phyloP scores from a whole-genome alignment of 2,797 vertebrate species.

The Choloepus didactylus region DNA sequence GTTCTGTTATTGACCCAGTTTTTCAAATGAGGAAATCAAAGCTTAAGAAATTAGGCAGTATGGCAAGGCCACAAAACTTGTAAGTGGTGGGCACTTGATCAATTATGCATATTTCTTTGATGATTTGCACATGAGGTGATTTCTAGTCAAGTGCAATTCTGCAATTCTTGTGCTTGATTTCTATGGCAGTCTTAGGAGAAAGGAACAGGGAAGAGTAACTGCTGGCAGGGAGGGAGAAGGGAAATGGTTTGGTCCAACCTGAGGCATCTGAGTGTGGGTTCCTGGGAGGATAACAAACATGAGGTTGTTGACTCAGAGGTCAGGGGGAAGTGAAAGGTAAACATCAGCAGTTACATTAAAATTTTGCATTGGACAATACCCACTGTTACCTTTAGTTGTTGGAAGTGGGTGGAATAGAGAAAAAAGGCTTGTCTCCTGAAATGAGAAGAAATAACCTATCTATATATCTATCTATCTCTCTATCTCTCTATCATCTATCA shows the following conservation, averaged over 20 bases:
- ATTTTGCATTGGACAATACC: not conserved
- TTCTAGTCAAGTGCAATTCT: not conserved
- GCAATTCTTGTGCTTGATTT: not conserved
- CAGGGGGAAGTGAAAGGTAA: not conserved
- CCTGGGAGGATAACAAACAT: not conserved
- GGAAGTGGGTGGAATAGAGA: not conserved
- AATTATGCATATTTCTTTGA: not conserved
- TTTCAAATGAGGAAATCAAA: constrained; percentile 28
- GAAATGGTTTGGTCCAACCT: not conserved
- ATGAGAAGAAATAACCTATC: not conserved
- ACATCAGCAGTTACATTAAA: not conserved
- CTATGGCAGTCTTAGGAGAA: not conserved
- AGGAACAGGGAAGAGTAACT: not conserved
- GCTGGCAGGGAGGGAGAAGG: not conserved
- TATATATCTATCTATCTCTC: not conserved
- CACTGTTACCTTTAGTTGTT: constrained; percentile 3
- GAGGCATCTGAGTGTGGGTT: not conserved
- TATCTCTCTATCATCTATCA: no score
- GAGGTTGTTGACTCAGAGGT: not conserved
- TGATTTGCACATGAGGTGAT: not conserved
- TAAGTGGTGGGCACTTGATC: not conserved
- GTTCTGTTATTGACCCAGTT: not conserved
- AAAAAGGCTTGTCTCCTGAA: not conserved
- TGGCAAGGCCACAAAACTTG: not conserved
- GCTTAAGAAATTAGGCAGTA: constrained; percentile 36